A percentile compares a stretch with the other conserved stretches of the same genome.
Evolutionary conservation across 92 coral and sea anemone genomes (phyloP).

Genomic region (Heteractis magnifica): DNA sequence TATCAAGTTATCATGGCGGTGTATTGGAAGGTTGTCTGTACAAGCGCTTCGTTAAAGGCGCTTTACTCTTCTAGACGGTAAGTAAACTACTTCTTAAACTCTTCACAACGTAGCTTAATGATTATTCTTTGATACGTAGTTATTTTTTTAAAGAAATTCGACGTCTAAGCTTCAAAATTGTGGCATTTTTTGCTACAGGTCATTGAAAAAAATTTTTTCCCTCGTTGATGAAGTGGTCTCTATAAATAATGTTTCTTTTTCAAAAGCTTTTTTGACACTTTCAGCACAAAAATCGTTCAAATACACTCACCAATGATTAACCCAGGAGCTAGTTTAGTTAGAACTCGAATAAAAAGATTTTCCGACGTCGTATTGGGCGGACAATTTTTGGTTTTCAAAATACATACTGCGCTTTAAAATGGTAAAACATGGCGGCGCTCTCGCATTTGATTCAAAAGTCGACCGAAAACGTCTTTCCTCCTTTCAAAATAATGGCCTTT

Average conservation of each 20-base stretch:
- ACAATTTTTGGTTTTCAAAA: not conserved
- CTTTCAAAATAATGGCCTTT: too few relatives aligned
- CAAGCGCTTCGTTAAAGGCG: slow-evolving; percentile 38
- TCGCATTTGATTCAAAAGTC: not conserved
- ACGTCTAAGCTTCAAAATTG: not conserved
- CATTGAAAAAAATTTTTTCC: slow-evolving; percentile 7
- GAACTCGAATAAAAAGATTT: not conserved
- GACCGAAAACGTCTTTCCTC: not conserved
- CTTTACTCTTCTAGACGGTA: slow-evolving; percentile 35
- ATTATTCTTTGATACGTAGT: not conserved
- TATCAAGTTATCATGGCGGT: slow-evolving; percentile 48
- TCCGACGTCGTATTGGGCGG: not conserved
- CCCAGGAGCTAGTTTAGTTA: not conserved
- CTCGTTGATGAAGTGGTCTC: not conserved
- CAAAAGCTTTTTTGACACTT: not conserved
- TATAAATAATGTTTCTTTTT: not conserved
- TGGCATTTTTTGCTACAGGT: not conserved
- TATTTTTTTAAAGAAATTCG: not conserved
- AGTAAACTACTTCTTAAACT: not conserved
- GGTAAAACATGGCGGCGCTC: not conserved
- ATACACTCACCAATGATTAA: not conserved
- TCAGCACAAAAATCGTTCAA: not conserved
- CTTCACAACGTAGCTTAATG: not conserved
- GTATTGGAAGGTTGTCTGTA: slow-evolving; percentile 25
- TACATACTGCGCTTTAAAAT: not conserved